Evolutionary conservation across 2,113 vertebrate species (phyloP), one percentile per base, ranked within the genome.

Genomic region (Gadus macrocephalus): DNA sequence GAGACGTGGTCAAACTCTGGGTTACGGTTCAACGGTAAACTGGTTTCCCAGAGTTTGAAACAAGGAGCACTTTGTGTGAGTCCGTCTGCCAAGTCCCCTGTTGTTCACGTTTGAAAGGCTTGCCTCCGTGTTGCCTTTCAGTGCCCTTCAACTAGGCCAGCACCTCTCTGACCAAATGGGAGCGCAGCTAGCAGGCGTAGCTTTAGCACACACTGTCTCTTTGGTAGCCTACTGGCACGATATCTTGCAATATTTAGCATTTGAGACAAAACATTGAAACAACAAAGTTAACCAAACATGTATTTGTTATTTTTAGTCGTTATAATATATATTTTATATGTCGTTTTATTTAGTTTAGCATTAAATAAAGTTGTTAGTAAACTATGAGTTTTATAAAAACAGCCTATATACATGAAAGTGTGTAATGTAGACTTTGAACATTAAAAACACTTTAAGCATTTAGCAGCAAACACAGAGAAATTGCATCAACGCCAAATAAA

Each of bases 121-220:
- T 19, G 70, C 77, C 75, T 75, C 73, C 0, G 73, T 15, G 17
- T 42, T 68, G 64, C 74, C 72, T 75, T 77, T 83, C 73, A 78
- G 64, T 72, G 67, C n/a, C n/a, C n/a, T n/a, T 72, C 73, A 81
- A 81, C 73, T 79, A 80, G 86, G 85, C 72, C 86, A 81, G 73
- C 70, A 75, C 73, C 78, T 71, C 67, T 75, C 75, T 79, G 78
- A 84, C 81, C 67, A 79, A 86, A 80, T 67, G 77, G 58, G 70
- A 73, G 77, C 81, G 6, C 27, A 35, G 74, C 69, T 76, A 22
- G 73, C 0, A 70, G 72, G 71, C 69, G 77, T 79, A 68, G 76
- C 71, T 60, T 85, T 82, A 85, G 81, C 81, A 80, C 53, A 82
- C 12, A 72, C 15, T 68, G 4, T 64, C 53, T 69, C 73, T 31